Evolutionary conservation across 2,113 vertebrate genomes (phyloP).

Genomic region (Lipophrys pholis): DNA sequence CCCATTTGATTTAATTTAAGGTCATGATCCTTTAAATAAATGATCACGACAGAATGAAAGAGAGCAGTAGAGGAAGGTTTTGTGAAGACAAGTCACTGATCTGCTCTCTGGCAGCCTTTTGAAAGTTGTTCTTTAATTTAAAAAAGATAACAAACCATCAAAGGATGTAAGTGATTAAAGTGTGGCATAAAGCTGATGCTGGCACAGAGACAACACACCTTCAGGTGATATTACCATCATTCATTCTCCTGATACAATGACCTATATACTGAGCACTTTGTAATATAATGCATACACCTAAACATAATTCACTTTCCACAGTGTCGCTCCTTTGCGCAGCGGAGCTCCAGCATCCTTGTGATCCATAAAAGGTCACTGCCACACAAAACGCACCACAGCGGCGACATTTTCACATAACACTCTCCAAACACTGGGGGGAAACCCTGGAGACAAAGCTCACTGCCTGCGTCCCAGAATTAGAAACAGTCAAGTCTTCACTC

Average conservation of each 20-base stretch:
- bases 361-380: constrained; percentile 73
- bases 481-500: constrained; percentile 51
- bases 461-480: constrained; percentile 59
- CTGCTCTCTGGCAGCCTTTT: background rate
- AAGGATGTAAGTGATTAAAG: constrained; percentile 27
- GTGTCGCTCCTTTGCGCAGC: constrained; percentile 38
- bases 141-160: constrained; percentile 6
- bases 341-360: constrained; percentile 50
- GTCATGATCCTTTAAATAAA: background rate
- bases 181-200: constrained; percentile 18
- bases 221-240: constrained; percentile 21
- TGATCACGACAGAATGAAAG: background rate
- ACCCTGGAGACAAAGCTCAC: constrained; percentile 65
- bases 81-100: background rate
- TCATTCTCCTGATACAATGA: constrained; percentile 8
- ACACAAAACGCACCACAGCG: constrained; percentile 56
- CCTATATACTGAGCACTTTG: constrained; percentile 27
- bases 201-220: constrained; percentile 21
- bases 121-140: background rate
- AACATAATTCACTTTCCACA: constrained; percentile 48
- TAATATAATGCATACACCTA: constrained; percentile 35
- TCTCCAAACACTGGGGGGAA: constrained; percentile 54
- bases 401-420: constrained; percentile 67
- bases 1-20: too few species aligned
- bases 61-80: background rate